These are phyloP conservation scores for Hormiphora californensis DNA, from an alignment of 37 sponge, comb jelly and placozoan genomes.

Conservation along the genomic window DNA sequence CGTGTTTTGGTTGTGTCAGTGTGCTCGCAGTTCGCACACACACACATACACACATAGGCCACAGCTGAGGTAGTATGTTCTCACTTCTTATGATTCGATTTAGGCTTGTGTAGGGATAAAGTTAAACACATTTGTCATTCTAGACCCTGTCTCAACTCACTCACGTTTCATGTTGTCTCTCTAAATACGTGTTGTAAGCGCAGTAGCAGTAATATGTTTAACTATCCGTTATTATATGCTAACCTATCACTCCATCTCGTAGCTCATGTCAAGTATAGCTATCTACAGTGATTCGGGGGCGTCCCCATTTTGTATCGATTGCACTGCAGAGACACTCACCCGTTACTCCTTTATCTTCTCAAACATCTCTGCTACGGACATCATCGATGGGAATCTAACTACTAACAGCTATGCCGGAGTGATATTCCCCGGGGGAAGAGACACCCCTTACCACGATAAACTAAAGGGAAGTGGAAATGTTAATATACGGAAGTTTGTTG, in stretches of 20 bases:
- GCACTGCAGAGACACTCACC: slow-evolving; percentile 2
- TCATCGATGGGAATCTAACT: slow-evolving; percentile 48
- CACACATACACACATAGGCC: too few species aligned
- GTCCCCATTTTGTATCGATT: slow-evolving; percentile 13
- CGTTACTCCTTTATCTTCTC: slow-evolving; percentile 8
- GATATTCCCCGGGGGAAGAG: slow-evolving; percentile 81
- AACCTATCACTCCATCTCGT: neutral
- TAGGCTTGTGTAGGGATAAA: too few species aligned
- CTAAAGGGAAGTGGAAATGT: slow-evolving; percentile 69
- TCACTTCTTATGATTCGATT: too few species aligned
- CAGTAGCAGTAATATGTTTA: too few species aligned
- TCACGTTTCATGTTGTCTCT: too few species aligned
- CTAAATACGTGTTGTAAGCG: too few species aligned
- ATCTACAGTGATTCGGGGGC: slow-evolving; percentile 9
- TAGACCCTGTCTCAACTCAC: too few species aligned
- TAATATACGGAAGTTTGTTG: slow-evolving; percentile 64
- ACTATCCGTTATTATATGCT: too few species aligned
- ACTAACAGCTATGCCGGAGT: slow-evolving; percentile 51
- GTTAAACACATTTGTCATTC: too few species aligned
- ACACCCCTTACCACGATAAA: slow-evolving; percentile 65
- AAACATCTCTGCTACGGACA: slow-evolving; percentile 57
- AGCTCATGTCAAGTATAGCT: neutral
- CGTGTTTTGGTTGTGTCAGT: too few species aligned
- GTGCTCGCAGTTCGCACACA: too few species aligned
- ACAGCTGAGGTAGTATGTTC: too few species aligned